Evolutionary conservation across 2,113 vertebrate genomes (phyloP).

Genomic region (Atlantisia rogersi): DNA sequence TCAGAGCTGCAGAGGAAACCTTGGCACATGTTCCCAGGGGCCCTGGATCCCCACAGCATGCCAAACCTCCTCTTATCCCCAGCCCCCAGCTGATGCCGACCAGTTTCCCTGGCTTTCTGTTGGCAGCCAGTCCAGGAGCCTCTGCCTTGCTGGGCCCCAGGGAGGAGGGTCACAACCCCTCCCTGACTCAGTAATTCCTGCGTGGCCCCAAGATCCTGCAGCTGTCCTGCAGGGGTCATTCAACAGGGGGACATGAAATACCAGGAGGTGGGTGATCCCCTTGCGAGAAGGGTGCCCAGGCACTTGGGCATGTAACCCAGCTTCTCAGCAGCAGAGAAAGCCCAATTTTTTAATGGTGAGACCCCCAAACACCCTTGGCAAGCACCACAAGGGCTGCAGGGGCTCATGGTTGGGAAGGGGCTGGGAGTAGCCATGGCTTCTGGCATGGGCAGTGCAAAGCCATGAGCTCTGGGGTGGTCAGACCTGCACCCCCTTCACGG

Average conservation of each 20-base stretch:
- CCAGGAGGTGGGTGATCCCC: neutral
- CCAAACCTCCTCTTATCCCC: neutral
- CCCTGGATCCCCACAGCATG: neutral
- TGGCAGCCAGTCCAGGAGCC: accelerated
- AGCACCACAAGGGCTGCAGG: accelerated
- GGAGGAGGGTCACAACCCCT: neutral
- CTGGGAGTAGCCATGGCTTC: neutral
- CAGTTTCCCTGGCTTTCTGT: neutral
- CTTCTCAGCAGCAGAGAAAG: neutral
- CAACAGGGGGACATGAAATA: neutral
- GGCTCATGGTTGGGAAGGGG: neutral
- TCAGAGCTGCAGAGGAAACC: neutral
- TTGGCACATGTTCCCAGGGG: neutral
- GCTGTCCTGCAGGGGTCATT: neutral
- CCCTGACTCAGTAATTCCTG: neutral
- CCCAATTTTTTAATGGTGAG: accelerated
- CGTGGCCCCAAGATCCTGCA: neutral
- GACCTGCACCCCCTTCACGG: neutral
- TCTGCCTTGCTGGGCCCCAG: neutral
- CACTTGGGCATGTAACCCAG: accelerated
- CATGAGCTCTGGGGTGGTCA: accelerated
- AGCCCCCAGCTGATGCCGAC: neutral
- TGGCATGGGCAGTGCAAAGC: neutral
- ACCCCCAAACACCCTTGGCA: neutral
- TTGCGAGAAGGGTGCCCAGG: neutral